Percentiles rank a stretch among this genome's conserved stretches.
These are phyloP conservation scores for Acanthurus leucopareius DNA, from an alignment of 2,797 vertebrate species.

Conservation along the genomic window DNA sequence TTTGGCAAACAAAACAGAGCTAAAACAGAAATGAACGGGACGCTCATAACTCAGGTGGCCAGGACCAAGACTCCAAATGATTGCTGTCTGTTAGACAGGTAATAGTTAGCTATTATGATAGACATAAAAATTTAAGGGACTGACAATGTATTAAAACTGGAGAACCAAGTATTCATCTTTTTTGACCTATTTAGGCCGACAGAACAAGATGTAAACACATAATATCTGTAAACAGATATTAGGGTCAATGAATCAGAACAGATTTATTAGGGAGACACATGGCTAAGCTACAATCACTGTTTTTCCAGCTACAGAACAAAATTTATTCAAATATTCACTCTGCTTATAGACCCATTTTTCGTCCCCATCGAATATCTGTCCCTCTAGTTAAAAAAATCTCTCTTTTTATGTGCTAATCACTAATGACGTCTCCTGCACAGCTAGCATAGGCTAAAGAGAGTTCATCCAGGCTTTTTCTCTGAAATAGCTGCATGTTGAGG, in stretches of 20 bases:
- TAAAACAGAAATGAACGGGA: not conserved
- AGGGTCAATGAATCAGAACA: not conserved
- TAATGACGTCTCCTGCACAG: not conserved
- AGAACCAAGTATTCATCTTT: not conserved
- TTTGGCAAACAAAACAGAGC: not conserved
- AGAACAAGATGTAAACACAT: too few species aligned
- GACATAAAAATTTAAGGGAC: too few species aligned
- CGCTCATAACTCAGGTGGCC: not conserved
- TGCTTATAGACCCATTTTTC: not conserved
- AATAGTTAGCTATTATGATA: too few species aligned
- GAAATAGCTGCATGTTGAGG: not conserved
- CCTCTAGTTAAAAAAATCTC: not conserved
- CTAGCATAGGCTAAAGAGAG: not conserved
- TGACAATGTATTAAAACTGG: not conserved
- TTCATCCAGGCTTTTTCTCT: not conserved
- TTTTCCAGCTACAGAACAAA: too few species aligned
- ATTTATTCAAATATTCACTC: too few species aligned
- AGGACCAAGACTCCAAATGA: not conserved
- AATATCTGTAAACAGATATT: too few species aligned
- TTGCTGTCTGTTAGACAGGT: not conserved
- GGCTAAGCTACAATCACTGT: too few species aligned
- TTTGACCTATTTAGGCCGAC: not conserved
- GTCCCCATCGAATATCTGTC: not conserved
- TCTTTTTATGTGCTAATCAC: not conserved
- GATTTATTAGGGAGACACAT: not conserved